Evolutionary conservation across 2,113 vertebrate species (phyloP), one percentile per base, ranked within the genome.

Genomic region (Tichodroma muraria): DNA sequence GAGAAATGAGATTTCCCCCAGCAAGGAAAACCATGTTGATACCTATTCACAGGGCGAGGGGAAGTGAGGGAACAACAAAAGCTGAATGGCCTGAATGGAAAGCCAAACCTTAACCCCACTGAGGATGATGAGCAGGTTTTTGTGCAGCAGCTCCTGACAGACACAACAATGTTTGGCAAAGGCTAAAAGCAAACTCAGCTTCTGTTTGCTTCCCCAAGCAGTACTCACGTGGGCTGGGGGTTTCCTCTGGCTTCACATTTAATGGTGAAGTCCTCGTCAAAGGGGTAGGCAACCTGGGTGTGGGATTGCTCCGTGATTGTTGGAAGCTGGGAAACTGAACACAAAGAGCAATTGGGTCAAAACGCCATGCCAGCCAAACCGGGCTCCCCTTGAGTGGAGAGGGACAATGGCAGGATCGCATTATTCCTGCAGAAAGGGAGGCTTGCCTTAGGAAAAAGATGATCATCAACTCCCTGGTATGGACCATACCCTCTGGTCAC

Each of bases 181-280:
- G 22, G 52, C 16, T 35, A 37, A 88, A 79, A 83, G 42, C 28
- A 68, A 88, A 54, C 8, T 21, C 31, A 9, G 6, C 22, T 21
- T 24, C 61, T 83, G 35, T 27, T 70, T 25, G 49, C 18, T 59
- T 31, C 83, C 60, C 31, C 49, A 35, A 71, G 71, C 77, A 6
- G 49, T 95, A 98, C 99, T 99, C 97, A 99, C 99, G 27, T 97
- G 92, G 99, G 99, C 71, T 97, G 95, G 3, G 99, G 99, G 78
- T 99, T 99, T 81, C 99, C 99, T 98, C 98, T 99, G 56, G 99
- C 99, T 96, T 99, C 98, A 77, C 99, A 99, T 90, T 97, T 98
- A 54, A 99, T 94, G 40, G 98, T 97, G 88, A 99, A 99, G 88
- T 98, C 98, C 80, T 99, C 99, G 21, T 99, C 99, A 15, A 99